Conservation (phyloP, 2,113 vertebrate species). For the Elanus axillaris region DNA sequence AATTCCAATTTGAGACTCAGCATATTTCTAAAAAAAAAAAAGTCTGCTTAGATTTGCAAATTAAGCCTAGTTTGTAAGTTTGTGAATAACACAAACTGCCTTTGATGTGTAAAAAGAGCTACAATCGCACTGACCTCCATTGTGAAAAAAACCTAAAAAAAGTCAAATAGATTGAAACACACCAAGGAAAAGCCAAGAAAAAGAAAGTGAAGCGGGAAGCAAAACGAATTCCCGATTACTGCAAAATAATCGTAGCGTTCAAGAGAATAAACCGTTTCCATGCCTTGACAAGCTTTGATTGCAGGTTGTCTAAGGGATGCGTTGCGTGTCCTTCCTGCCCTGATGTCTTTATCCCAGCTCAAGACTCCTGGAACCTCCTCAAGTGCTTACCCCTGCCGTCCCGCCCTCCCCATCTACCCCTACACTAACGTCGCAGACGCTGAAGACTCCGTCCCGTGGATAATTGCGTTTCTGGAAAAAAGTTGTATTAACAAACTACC, state of each 20-base stretch:
- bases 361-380: background rate
- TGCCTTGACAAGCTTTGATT: background rate
- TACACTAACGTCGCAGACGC: background rate
- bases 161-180: background rate
- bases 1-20: background rate
- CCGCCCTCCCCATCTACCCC: background rate
- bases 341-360: background rate
- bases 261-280: background rate
- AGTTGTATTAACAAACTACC: background rate
- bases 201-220: background rate
- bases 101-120: background rate
- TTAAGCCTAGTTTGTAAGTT: background rate
- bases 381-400: background rate
- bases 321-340: background rate
- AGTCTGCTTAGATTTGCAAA: background rate
- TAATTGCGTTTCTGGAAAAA: background rate
- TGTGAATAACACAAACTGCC: background rate
- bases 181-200: background rate
- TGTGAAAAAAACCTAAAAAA: background rate
- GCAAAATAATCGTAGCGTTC: background rate
- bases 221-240: background rate
- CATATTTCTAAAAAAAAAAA: background rate
- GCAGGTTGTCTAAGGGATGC: background rate
- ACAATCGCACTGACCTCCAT: background rate
- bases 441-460: background rate